These are phyloP conservation scores for Nyctibius grandis DNA, from an alignment of 2,797 vertebrate genomes.

Conservation along the genomic window DNA sequence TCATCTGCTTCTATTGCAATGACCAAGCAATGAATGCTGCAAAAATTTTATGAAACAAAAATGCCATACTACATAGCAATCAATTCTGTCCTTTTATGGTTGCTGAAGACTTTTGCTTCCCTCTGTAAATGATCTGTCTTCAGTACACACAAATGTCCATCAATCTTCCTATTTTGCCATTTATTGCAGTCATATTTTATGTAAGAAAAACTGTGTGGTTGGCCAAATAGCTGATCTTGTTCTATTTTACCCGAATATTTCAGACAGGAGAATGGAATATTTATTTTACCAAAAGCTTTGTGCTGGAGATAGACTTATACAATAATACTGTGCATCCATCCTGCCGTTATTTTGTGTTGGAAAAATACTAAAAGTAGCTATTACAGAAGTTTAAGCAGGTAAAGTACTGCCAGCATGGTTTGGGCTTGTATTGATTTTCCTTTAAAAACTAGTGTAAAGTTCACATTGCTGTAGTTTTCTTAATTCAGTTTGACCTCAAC, in stretches of 20 bases:
- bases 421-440: not conserved
- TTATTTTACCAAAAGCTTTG: not conserved
- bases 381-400: not conserved
- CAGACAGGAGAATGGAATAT: not conserved
- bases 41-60: constrained; percentile 54
- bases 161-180: constrained; percentile 12
- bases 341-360: not conserved
- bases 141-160: not conserved
- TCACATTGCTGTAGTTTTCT: not conserved
- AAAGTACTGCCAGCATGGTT: not conserved
- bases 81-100: not conserved
- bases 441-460: not conserved
- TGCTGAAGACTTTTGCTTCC: constrained; percentile 17
- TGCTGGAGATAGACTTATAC: not conserved
- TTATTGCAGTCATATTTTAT: constrained; percentile 44
- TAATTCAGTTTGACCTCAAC: not conserved
- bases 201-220: not conserved
- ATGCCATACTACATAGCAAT: not conserved
- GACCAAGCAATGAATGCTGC: not conserved
- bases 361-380: not conserved
- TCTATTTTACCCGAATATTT: not conserved
- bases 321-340: not conserved
- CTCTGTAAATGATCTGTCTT: constrained; percentile 23
- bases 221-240: constrained; percentile 5
- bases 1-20: constrained; percentile 23